Base-by-base conservation (phyloP, 2,888 invertebrate genomes). In the Synanthedon andrenaeformis region DNA sequence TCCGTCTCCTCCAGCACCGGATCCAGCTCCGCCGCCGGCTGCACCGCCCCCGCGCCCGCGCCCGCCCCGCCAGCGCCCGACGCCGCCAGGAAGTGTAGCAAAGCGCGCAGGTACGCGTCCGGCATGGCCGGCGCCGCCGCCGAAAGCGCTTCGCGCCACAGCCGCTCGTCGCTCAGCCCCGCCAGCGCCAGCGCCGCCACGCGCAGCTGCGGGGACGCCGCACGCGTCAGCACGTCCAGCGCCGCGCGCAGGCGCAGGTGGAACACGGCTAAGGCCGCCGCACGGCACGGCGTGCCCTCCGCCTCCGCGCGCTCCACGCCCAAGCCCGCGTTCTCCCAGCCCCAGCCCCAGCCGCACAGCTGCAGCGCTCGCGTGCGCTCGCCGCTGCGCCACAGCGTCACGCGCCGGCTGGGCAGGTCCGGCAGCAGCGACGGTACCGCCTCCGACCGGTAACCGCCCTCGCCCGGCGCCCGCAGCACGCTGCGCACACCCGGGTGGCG, bases 191-290 rank as follows among this genome's bases (percentile, higher is more conserved):
- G 71, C 4, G 94, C 94, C 8, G 77, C 81, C 48, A 84, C 80
- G 53, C 83, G 71, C 59, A 82, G 72, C 67, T 69, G 64, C 50
- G 81, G 79, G 58, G 77, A 74, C 51, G 60, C 66, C 50, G 94
- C 95, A 60, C 92, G 90, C 59, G 93, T 93, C 55, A 98, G 89
- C 67, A 96, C 94, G 67, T 96, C 94, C 55, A 97, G 94, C 41
- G 97, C 97, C 65, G 91, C 84, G 55, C 93, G 91, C 61, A 98
- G 89, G 72, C 94, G 93, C 65, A 97, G 89, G 79, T 96, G 95
- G 82, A 97, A 98, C 53, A 96, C 93, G 51, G 96, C 94, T 55
- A 98, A 92, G 55, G 97, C 96, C 42, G 97, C 96, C 48, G 97
- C 97, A 72, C 96, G 91, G 54, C 81, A 92, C 91, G 63, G 92